Evolutionary conservation across 2,797 vertebrate genomes (phyloP), one percentile per base, ranked within the genome.

Genomic region (Poeciliopsis turneri): DNA sequence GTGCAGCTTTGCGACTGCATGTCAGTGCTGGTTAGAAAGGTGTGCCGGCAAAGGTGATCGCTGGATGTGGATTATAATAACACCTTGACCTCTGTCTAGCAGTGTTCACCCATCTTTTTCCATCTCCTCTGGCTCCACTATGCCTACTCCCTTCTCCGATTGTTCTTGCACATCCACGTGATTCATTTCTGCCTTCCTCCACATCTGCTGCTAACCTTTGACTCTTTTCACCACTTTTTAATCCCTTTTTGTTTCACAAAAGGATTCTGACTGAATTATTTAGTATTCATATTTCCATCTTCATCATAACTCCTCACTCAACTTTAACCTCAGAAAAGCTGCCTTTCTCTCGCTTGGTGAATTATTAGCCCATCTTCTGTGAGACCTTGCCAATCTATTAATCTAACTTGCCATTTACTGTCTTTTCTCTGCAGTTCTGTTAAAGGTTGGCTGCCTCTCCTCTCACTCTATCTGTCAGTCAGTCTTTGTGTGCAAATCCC

Each of bases 401-500:
- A 95, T 96, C 94, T 94, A 93, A 95, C 93, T 95, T 95, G 90
- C 95, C 94, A 94, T 95, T 95, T 94, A 92, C 94, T 93, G 93
- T 93, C 93, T 95, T 92, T 91, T 92, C 91, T 92, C 89, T 89
- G 82, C 88, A 91, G 92, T 92, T 95, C 93, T 92, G 92, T 94
- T 94, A 95, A 95, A 94, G 94, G 92, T 95, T 96, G 94, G 88
- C 94, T 95, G 93, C 92, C 91, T 94, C 91, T 94, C 88, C 90
- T 94, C 93, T 90, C 91, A 87, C 92, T 95, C 92, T 91, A 93
- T 95, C 94, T 96, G 95, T 95, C 95, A 96, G 87, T 96, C 95
- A 95, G 93, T 94, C 95, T 96, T 95, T 96, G 94, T 96, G 94
- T 95, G 94, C 93, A 96, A 95, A 95, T 95, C 94, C 94, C 94